Conservation (phyloP, 2,113 vertebrate species). For the Typhlomys cinereus region DNA sequence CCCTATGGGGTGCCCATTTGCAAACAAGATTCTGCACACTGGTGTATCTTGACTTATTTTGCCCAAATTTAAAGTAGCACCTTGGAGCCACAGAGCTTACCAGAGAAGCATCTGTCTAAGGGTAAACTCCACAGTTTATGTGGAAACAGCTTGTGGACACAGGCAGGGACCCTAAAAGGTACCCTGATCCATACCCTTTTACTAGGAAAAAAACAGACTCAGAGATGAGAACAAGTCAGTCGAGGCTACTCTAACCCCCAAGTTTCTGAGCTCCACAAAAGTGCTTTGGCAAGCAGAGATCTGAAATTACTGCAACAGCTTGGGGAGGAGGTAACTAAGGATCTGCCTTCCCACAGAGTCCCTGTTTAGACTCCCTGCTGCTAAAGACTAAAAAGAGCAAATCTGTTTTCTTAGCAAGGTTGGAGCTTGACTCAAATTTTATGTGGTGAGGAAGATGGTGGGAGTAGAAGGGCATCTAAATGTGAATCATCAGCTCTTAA, state of each 20-base stretch:
- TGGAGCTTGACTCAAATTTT: slow-evolving; percentile 65
- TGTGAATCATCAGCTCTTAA: slow-evolving; percentile 52
- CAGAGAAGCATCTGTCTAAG: slow-evolving; percentile 16
- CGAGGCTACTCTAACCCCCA: not conserved
- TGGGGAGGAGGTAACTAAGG: slow-evolving; percentile 69
- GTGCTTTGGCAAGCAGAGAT: slow-evolving; percentile 61
- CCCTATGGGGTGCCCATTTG: not conserved
- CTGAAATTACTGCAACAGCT: slow-evolving; percentile 72
- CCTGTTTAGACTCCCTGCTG: slow-evolving; percentile 69
- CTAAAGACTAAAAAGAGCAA: slow-evolving; percentile 74
- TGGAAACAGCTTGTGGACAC: not conserved
- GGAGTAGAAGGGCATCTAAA: not conserved
- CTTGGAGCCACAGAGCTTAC: not conserved
- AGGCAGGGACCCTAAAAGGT: not conserved
- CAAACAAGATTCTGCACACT: slow-evolving; percentile 11
- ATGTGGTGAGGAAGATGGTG: not conserved
- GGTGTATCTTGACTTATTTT: not conserved
- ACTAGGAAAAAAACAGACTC: not conserved
- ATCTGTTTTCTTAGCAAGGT: slow-evolving; percentile 70
- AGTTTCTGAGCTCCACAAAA: slow-evolving; percentile 27
- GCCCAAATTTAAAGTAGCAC: slow-evolving; percentile 48
- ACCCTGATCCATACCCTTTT: not conserved
- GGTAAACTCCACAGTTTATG: not conserved
- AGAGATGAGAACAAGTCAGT: not conserved
- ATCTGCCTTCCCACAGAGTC: slow-evolving; percentile 69